Base-by-base conservation (phyloP, 2,113 vertebrate genomes). In the Caranx melampygus region DNA sequence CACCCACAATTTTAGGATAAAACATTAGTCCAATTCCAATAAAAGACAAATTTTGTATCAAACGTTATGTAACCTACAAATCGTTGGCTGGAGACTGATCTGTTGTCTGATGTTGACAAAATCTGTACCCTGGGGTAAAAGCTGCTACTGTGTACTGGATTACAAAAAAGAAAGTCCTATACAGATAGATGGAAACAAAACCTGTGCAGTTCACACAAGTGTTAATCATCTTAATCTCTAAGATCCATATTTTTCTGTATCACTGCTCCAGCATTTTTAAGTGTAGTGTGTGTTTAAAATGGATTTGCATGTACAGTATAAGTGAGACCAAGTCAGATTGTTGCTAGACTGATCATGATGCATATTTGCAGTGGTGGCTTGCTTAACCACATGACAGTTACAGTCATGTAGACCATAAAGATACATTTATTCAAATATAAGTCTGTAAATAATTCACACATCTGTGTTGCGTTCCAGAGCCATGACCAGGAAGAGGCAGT, bases 401-500 rank as follows among this genome's bases (percentile, higher is more conserved):
- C 11, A 42, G 40, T 42, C 7, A 10, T 10, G 1, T 33, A 44
- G 14, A 49, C 1, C 42, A 35, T 44, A 11, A 40, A 61, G 3
- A 31, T 35, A 1, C 0, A 51, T 54, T 14, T 16, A 37, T 40
- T 49, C 58, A 45, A 10, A 31, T 40, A 45, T 21, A 13, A 18
- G 9, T 5, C 14, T 33, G 35, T 1, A 60, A 57, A 13, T 81
- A 67, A 60, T 51, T 52, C 6, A 44, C 11, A 44, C 11, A 44
- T 37, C 10, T 66, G 16, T 64, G 12, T 66, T 69, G 11, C 74
- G 80, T 85, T 90, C 3, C 90, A 99, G 98, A 94, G 97, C 97
- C 37, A 99, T 99, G 97, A 99, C 97, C 81, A 96, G 98, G 80
- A 95, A 97, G 87, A 95, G 98, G 87, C 98, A 99, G 73, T 99